Percentiles rank a stretch among this genome's conserved stretches.
Evolutionary conservation across 2,113 vertebrate genomes (phyloP).

Genomic region (Neodon shergylaensis): DNA sequence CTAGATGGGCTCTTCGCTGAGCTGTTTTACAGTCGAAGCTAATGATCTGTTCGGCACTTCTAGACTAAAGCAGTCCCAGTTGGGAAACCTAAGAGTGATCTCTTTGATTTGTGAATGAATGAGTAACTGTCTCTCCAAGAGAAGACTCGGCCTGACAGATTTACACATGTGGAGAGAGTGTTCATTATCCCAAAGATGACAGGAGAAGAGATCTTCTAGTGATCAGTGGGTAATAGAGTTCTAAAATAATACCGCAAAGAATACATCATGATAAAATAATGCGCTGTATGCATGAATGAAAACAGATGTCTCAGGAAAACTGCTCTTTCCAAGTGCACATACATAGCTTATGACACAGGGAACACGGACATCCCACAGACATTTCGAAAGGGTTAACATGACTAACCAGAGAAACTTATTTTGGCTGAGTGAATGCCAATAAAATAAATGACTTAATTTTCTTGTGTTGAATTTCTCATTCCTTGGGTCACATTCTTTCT

Average conservation of each 20-base stretch:
- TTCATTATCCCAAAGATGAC: constrained; percentile 58
- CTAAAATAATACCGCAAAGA: constrained; percentile 64
- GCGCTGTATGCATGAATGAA: constrained; percentile 30
- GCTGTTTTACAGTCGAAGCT: constrained; percentile 31
- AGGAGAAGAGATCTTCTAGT: constrained; percentile 40
- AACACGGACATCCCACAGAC: background rate
- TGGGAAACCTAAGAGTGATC: constrained; percentile 52
- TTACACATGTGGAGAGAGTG: constrained; percentile 14
- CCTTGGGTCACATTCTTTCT: background rate
- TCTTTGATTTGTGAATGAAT: constrained; percentile 69
- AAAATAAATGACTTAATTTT: background rate
- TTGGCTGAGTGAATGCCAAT: background rate
- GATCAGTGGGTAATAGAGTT: constrained; percentile 73
- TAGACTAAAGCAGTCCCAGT: constrained; percentile 9
- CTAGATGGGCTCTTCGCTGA: background rate
- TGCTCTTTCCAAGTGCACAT: background rate
- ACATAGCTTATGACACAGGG: background rate
- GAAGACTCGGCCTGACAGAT: constrained; percentile 24
- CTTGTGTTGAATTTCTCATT: background rate
- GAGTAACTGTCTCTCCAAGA: background rate
- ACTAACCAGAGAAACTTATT: background rate
- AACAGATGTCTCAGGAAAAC: constrained; percentile 60
- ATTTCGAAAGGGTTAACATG: constrained; percentile 30
- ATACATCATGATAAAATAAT: constrained; percentile 73
- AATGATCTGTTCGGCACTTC: constrained; percentile 10